Percentiles rank a stretch among this genome's conserved stretches.
Conservation (phyloP, 2,888 invertebrate genomes). For the Monochamus alternatus region DNA sequence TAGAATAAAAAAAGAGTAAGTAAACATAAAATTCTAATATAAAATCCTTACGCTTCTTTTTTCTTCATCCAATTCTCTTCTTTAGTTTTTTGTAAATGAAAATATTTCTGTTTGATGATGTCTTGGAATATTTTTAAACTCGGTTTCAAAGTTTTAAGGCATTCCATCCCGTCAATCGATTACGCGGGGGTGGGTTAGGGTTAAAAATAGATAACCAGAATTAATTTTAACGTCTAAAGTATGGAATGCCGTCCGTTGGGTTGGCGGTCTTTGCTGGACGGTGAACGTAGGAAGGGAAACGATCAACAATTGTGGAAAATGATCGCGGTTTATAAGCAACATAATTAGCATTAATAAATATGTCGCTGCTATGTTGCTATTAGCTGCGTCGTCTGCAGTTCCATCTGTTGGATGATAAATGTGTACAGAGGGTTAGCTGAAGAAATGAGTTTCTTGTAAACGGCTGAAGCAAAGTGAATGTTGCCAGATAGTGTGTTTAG, state of each 20-base stretch:
- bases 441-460: no score
- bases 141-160: no score
- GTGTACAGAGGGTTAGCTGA: not conserved
- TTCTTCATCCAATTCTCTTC: no score
- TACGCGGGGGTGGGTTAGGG: not conserved
- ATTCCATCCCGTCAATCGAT: no score
- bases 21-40: no score
- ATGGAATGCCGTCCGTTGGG: not conserved
- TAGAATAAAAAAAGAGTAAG: no score
- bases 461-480: no score
- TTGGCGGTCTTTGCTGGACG: not conserved
- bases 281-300: not conserved
- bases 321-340: not conserved
- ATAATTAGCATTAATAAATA: conserved; percentile 3
- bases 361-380: not conserved
- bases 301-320: not conserved
- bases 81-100: no score
- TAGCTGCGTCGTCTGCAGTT: not conserved
- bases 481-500: no score
- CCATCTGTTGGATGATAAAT: not conserved
- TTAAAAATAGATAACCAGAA: not conserved
- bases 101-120: no score
- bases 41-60: no score
- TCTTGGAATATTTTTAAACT: no score
- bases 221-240: not conserved